Percentiles rank a stretch among this genome's conserved stretches.
Conservation (phyloP, 2,888 invertebrate species). For the Itoplectis maculator region DNA sequence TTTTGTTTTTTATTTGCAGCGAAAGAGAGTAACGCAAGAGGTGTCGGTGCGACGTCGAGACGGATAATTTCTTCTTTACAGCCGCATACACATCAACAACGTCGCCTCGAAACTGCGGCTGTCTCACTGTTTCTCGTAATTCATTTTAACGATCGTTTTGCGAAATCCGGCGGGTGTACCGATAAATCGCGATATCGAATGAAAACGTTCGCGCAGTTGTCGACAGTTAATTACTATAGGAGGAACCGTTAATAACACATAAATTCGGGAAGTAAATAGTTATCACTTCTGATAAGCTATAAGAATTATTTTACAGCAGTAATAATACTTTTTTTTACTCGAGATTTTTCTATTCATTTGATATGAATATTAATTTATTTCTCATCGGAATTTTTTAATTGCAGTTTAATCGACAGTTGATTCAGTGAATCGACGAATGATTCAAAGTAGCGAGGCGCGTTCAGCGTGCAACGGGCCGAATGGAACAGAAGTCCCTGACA, state of each 20-base stretch:
- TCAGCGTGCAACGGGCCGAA: neutral
- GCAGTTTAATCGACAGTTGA: neutral
- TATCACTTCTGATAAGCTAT: no score
- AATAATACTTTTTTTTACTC: no score
- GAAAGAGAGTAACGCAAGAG: slow-evolving; percentile 6
- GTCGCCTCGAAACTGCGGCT: neutral
- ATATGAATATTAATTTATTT: neutral
- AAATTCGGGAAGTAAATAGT: no score
- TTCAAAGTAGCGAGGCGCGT: neutral
- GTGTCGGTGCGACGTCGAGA: neutral
- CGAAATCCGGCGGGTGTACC: neutral
- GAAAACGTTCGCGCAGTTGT: neutral
- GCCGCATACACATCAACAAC: neutral
- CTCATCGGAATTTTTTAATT: neutral
- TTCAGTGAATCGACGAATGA: neutral
- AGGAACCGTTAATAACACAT: no score
- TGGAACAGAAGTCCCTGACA: neutral
- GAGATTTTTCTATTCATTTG: no score
- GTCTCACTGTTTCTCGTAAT: slow-evolving; percentile 8
- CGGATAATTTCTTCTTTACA: neutral
- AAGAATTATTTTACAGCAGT: no score
- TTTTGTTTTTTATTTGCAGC: neutral
- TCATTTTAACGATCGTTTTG: slow-evolving; percentile 3
- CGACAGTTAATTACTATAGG: neutral
- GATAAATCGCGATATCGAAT: neutral